Percentiles rank a stretch among this genome's conserved stretches.
Conservation (phyloP, 2,797 vertebrate genomes). For the Passerculus sandwichensis region DNA sequence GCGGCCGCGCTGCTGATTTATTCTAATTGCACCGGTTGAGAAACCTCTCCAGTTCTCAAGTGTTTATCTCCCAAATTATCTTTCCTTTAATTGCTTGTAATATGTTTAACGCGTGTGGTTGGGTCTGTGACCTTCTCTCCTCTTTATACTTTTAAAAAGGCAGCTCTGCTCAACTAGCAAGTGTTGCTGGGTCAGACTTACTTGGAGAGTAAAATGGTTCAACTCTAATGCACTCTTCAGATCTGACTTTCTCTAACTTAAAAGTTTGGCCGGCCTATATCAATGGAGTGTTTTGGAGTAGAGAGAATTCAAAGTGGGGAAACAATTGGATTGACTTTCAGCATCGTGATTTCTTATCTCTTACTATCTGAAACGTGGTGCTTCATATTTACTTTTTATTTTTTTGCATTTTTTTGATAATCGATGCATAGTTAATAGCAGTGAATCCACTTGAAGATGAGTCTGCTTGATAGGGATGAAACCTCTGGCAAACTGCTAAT, state of each 20-base stretch:
- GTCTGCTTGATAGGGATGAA: neutral
- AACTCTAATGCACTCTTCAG: neutral
- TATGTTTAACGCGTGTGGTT: conserved; percentile 25
- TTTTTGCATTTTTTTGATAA: neutral
- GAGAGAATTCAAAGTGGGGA: neutral
- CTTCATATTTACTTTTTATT: neutral
- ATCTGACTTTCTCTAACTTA: neutral
- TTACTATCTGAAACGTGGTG: neutral
- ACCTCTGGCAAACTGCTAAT: neutral
- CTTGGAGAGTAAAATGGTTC: neutral
- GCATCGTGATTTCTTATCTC: neutral
- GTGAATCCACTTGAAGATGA: neutral
- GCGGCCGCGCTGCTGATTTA: neutral
- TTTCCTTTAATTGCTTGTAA: conserved; percentile 30
- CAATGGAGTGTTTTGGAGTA: neutral
- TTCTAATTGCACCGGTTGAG: conserved; percentile 1
- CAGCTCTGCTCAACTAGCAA: neutral
- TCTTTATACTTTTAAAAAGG: neutral
- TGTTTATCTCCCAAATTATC: conserved; percentile 58
- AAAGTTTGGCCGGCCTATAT: neutral
- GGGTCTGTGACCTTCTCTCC: conserved; percentile 9
- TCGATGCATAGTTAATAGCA: neutral
- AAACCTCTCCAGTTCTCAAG: conserved; percentile 39
- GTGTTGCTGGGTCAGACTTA: neutral
- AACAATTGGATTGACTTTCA: neutral